A percentile compares a stretch with the other conserved stretches of the same genome.
These are phyloP conservation scores for Taphrorychus bicolor DNA, from an alignment of 2,888 invertebrate species.

Conservation along the genomic window DNA sequence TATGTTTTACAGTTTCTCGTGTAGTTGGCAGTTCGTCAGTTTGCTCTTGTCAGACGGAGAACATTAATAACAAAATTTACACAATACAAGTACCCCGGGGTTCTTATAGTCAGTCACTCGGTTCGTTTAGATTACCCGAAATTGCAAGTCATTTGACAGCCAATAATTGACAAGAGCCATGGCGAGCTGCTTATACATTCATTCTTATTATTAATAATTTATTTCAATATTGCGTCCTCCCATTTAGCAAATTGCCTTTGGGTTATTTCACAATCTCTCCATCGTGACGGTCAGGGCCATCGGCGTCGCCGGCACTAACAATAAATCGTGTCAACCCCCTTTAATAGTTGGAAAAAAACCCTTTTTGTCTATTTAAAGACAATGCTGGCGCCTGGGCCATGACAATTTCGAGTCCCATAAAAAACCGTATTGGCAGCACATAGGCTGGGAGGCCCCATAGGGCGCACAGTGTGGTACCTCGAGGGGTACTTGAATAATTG, in stretches of 20 bases:
- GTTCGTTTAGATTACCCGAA: conserved; percentile 19
- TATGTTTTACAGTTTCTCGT: conserved; percentile 6
- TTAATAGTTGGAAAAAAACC: neutral
- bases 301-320: no score
- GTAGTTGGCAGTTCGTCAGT: conserved; percentile 33
- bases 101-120: conserved; percentile 30
- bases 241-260: neutral
- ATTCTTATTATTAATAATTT: neutral
- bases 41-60: no score
- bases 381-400: conserved; percentile 32
- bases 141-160: conserved; percentile 43
- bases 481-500: conserved; percentile 24
- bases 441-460: conserved; percentile 29
- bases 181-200: no score
- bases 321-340: conserved; percentile 12
- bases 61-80: conserved; percentile 40
- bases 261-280: neutral
- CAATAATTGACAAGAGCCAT: conserved; percentile 37
- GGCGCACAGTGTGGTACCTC: conserved; percentile 18
- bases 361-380: conserved; percentile 25
- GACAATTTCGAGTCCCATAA: conserved; percentile 28
- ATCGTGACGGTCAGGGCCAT: no score
- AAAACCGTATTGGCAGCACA: conserved; percentile 37
- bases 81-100: conserved; percentile 32
- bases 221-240: neutral